Conservation (phyloP, 2,113 vertebrate species). For the Chaetops frenatus region DNA sequence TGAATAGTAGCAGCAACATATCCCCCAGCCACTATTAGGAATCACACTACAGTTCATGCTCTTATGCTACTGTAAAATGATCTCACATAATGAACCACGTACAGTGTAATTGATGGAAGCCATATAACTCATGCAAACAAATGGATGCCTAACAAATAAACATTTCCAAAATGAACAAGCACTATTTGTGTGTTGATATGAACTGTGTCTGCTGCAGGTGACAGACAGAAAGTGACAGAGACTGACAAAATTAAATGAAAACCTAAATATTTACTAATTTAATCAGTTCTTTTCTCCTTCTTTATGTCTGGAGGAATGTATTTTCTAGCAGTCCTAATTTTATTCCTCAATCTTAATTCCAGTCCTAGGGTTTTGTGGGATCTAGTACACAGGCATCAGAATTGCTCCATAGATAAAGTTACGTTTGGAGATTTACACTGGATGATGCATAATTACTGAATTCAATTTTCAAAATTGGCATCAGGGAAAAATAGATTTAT, state of each 20-base stretch:
- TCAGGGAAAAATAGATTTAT: slow-evolving; percentile 10
- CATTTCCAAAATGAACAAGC: slow-evolving; percentile 21
- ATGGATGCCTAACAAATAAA: slow-evolving; percentile 41
- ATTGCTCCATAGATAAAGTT: not conserved
- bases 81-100: not conserved
- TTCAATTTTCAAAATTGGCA: slow-evolving; percentile 37
- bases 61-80: slow-evolving; percentile 6
- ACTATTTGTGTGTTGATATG: not conserved
- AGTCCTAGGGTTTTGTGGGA: not conserved
- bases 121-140: slow-evolving; percentile 39
- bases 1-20: not conserved
- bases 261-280: not conserved
- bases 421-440: not conserved
- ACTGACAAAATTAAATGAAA: not conserved
- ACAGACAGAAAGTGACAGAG: not conserved
- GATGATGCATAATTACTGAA: slow-evolving; percentile 39
- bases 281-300: not conserved
- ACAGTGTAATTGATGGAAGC: slow-evolving; percentile 12
- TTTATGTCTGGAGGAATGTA: not conserved
- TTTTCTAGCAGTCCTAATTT: not conserved
- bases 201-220: not conserved
- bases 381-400: not conserved
- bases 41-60: not conserved
- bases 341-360: not conserved
- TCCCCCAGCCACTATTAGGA: not conserved